Evolutionary conservation across 2,113 vertebrate genomes (phyloP), one percentile per base, ranked within the genome.

Genomic region (Myotis yumanensis): DNA sequence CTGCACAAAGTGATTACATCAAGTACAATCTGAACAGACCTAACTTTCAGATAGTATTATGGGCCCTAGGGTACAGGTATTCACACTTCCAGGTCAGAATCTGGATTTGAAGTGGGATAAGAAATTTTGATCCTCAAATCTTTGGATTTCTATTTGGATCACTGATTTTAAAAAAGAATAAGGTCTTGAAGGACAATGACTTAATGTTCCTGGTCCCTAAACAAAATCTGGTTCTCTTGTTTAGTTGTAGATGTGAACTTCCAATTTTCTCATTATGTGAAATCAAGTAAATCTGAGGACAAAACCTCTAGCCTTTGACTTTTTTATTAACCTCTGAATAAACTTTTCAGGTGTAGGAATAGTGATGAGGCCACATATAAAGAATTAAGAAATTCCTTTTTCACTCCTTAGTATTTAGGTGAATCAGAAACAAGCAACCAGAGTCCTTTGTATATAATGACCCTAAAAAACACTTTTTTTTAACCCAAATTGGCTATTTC

Each of bases 101-200:
- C 48, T 90, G 48, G 23, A 90, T 86, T 95, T 86, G 28, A 95
- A 80, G 20, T 75, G 16, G 11, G 5, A 40, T 66, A 66, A 89
- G 62, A 95, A 95, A 91, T 90, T n/a, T 75, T 81, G 72, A 94
- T 51, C 15, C 30, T 72, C n/a, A 91, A 75, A 79, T 68, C 37
- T 87, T 95, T 52, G 14, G 18, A 87, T 92, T 95, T 43, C 90
- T 88, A 16, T 73, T 86, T 90, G 59, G 32, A 57, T 86, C 64
- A 57, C 12, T 90, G 69, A 84, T 23, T 89, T 90, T 11, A 6
- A 51, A 20, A 93, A 46, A 77, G 25, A 94, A 84, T 48, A 57
- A 81, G 85, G 16, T 28, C 77, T 97, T 90, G 85, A 79, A 92
- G n/a, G 37, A 94, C 85, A 93, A 48, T 32, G 18, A 80, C 37